These are phyloP conservation scores for Sogatella furcifera DNA, from an alignment of 1,140 invertebrate genomes.

Conservation along the genomic window DNA sequence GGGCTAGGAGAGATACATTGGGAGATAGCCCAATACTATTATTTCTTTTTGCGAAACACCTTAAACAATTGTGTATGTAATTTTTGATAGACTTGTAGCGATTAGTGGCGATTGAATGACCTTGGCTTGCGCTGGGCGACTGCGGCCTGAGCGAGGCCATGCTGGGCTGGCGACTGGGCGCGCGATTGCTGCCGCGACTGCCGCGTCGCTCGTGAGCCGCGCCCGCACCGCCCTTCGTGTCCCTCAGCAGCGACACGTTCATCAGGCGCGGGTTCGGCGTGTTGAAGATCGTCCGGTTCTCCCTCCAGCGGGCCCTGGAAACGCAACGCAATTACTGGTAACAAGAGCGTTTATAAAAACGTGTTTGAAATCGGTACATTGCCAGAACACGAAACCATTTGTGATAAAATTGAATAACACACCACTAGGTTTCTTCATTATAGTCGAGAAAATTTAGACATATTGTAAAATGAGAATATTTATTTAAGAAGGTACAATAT, in stretches of 20 bases:
- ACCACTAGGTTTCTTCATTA: too few species aligned
- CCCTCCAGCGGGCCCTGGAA: conserved; percentile 77
- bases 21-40: too few species aligned
- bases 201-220: conserved; percentile 40
- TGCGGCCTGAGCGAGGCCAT: conserved; percentile 68
- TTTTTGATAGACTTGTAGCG: neutral
- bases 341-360: too few species aligned
- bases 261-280: conserved; percentile 84
- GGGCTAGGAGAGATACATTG: too few species aligned
- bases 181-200: conserved; percentile 58
- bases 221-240: conserved; percentile 69
- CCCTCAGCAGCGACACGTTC: conserved; percentile 73
- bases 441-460: too few species aligned
- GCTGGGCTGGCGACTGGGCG: conserved; percentile 66
- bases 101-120: conserved; percentile 30
- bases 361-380: too few species aligned
- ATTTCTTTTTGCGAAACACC: too few species aligned
- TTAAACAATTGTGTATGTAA: too few species aligned
- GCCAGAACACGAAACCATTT: too few species aligned
- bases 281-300: conserved; percentile 87
- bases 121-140: conserved; percentile 60
- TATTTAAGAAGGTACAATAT: too few species aligned
- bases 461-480: too few species aligned
- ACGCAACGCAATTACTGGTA: neutral
- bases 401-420: too few species aligned